These are phyloP conservation scores for Halocaridina rubra DNA, from an alignment of 2,888 invertebrate genomes.

Conservation along the genomic window DNA sequence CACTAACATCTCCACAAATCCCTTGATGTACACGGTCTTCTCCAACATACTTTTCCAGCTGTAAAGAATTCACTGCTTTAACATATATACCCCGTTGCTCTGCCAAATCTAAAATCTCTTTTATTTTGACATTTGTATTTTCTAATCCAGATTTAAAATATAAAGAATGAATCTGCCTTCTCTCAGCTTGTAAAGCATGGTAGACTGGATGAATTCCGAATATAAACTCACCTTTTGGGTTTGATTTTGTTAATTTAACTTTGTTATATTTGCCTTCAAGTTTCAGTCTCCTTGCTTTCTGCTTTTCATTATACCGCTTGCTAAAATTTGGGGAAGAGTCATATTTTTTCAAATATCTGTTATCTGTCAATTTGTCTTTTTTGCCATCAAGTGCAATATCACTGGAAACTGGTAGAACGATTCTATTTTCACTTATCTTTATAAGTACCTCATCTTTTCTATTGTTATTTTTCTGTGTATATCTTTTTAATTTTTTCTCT, in stretches of 20 bases:
- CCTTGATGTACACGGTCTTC: constrained; percentile 55
- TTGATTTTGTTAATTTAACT: too few species aligned
- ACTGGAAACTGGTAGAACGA: background rate
- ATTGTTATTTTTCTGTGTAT: background rate
- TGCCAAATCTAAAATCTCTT: constrained; percentile 26
- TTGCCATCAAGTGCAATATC: background rate
- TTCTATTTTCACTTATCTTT: background rate
- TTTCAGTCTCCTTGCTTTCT: background rate
- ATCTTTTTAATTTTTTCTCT: background rate
- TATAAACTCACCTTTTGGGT: constrained; percentile 4
- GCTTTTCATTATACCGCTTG: background rate
- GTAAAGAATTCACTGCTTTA: background rate
- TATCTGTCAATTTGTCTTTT: background rate
- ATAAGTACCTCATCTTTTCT: background rate
- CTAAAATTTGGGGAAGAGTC: background rate
- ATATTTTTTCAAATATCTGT: background rate
- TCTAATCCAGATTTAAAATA: constrained; percentile 36
- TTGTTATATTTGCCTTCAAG: background rate
- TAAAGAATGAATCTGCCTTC: constrained; percentile 21
- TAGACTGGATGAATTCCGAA: constrained; percentile 56
- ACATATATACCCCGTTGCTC: background rate
- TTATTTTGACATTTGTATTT: constrained; percentile 9
- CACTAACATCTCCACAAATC: constrained; percentile 47
- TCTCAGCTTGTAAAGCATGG: constrained; percentile 30
- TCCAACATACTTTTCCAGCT: constrained; percentile 19